These are phyloP conservation scores for Limulus polyphemus DNA, from an alignment of 2,888 invertebrate genomes.

Conservation along the genomic window DNA sequence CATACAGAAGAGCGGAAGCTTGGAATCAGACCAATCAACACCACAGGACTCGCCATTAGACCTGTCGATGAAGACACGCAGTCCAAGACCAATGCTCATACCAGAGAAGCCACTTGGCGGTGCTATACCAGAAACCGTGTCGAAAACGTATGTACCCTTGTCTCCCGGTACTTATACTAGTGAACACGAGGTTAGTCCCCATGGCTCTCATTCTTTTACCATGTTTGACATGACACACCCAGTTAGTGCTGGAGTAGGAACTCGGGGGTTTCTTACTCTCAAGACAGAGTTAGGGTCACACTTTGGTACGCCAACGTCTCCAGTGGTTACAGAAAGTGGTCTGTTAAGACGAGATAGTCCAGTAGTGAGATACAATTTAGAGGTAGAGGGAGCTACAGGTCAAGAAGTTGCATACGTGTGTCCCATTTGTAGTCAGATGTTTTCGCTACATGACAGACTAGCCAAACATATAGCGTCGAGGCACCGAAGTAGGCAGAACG, in stretches of 20 bases:
- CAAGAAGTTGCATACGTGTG: conserved; percentile 49
- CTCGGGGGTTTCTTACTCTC: background rate
- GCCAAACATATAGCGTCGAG: conserved; percentile 96
- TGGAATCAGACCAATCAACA: conserved; percentile 44
- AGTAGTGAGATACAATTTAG: conserved; percentile 4
- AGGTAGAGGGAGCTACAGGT: conserved; percentile 14
- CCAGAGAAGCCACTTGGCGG: background rate
- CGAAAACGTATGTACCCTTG: background rate
- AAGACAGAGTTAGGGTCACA: background rate
- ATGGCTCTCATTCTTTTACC: background rate
- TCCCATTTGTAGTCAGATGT: conserved; percentile 85
- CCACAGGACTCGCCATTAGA: conserved; percentile 75
- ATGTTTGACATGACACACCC: conserved; percentile 2
- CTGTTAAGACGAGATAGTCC: too few species aligned
- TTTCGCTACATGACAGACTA: conserved; percentile 85
- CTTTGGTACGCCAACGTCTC: background rate
- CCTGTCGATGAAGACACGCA: conserved; percentile 52
- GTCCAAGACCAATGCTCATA: background rate
- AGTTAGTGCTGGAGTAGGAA: background rate
- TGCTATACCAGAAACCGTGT: background rate
- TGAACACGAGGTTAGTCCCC: background rate
- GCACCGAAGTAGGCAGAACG: conserved; percentile 43
- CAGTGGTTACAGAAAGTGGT: background rate
- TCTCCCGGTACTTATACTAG: background rate
- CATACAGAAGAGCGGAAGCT: conserved; percentile 38